Conservation (phyloP, 2,888 invertebrate species). For the Bellardia bayeri region DNA sequence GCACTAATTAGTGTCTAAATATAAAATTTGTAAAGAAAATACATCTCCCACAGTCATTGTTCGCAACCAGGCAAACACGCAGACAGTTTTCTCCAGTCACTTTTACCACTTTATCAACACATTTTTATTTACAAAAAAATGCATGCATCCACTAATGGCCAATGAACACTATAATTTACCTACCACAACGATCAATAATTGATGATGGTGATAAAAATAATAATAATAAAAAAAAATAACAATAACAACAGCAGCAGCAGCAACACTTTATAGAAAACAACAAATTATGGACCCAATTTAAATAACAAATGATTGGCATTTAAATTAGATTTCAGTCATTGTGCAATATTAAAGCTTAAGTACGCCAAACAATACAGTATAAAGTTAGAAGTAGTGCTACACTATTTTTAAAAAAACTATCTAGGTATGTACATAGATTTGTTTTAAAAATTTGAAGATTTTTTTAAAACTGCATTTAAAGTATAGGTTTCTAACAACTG, state of each 20-base stretch:
- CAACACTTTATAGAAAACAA: conserved; percentile 15
- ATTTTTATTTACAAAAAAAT: conserved; percentile 37
- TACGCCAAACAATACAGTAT: background rate
- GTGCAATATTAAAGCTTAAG: conserved; percentile 14
- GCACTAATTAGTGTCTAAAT: background rate
- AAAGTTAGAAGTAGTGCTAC: background rate
- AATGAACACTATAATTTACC: conserved; percentile 63
- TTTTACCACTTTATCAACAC: conserved; percentile 54
- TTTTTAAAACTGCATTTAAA: no score
- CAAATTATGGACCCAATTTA: conserved; percentile 53
- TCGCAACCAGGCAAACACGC: background rate
- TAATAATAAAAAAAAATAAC: conserved; percentile 42
- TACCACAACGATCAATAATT: conserved; percentile 66
- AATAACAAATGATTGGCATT: conserved; percentile 61
- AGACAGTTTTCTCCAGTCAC: conserved; percentile 25
- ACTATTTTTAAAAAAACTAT: background rate
- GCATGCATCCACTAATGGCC: conserved; percentile 35
- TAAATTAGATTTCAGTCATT: conserved; percentile 59
- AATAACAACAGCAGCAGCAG: background rate
- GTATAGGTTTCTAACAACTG: background rate
- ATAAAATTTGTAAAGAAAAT: background rate
- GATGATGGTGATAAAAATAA: conserved; percentile 54
- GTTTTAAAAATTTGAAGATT: no score
- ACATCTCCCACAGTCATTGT: background rate
- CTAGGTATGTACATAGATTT: background rate